Evolutionary conservation across 2,797 vertebrate species (phyloP).

Genomic region (Moxostoma hubbsi): DNA sequence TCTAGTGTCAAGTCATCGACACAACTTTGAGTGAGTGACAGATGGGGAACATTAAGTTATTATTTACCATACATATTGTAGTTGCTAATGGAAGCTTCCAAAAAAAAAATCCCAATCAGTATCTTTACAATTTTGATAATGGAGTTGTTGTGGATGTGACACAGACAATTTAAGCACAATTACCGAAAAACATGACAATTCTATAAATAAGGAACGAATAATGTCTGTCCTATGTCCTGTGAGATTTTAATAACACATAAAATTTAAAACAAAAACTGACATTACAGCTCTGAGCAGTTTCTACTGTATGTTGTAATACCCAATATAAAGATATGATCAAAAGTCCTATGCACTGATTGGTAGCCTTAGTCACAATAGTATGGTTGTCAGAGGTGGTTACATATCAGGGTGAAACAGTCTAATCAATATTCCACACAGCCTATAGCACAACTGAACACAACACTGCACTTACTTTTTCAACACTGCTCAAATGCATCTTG

Average conservation of each 20-base stretch:
- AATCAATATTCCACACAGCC: neutral
- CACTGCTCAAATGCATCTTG: constrained; percentile 2
- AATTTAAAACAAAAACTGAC: neutral
- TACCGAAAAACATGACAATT: too few species aligned
- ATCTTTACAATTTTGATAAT: too few species aligned
- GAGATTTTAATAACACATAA: neutral
- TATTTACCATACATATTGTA: too few species aligned
- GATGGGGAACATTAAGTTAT: neutral
- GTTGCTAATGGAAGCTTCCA: too few species aligned
- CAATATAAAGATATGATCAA: constrained; percentile 16
- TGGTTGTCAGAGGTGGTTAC: constrained; percentile 24
- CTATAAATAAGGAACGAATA: too few species aligned
- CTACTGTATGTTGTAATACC: constrained; percentile 3
- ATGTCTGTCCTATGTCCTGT: neutral
- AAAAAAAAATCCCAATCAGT: too few species aligned
- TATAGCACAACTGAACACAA: neutral
- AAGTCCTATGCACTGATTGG: constrained; percentile 24
- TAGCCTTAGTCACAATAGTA: constrained; percentile 30
- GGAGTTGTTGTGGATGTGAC: too few species aligned
- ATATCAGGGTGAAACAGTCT: too few species aligned
- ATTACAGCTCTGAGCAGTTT: neutral
- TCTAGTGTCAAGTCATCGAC: too few species aligned
- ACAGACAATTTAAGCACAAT: too few species aligned
- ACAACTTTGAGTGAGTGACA: too few species aligned
- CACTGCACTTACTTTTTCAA: constrained; percentile 27